Evolutionary conservation across 2,888 invertebrate species (phyloP).

Genomic region (Cheilosia variabilis): DNA sequence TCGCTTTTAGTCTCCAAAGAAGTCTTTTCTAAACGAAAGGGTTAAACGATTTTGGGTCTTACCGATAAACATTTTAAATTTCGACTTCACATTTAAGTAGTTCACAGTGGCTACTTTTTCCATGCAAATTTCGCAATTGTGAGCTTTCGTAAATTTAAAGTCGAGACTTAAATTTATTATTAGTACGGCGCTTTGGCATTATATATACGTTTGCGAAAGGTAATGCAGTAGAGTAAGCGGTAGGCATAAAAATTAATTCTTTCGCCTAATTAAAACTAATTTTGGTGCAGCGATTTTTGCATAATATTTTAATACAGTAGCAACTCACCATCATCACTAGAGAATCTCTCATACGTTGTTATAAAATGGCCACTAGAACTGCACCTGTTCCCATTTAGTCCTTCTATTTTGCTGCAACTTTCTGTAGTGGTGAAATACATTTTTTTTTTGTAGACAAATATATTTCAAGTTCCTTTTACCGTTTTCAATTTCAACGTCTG

Average conservation of each 20-base stretch:
- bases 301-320: not conserved
- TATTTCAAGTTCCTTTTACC: conserved; percentile 13
- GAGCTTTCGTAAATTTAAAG: no score
- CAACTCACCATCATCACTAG: conserved; percentile 81
- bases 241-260: no score
- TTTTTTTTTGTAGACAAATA: not conserved
- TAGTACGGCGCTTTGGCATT: not conserved
- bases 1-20: conserved; percentile 48
- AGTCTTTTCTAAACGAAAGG: conserved; percentile 80
- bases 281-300: no score
- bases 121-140: no score
- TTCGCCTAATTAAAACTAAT: no score
- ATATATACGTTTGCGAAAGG: not conserved
- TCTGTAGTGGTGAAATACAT: conserved; percentile 18
- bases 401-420: conserved; percentile 14
- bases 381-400: conserved; percentile 7
- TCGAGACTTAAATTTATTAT: no score
- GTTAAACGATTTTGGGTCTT: not conserved
- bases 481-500: conserved; percentile 78
- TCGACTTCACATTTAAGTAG: no score
- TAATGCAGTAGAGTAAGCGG: not conserved
- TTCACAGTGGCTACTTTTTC: no score
- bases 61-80: no score
- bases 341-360: conserved; percentile 79
- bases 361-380: conserved; percentile 59